These are phyloP conservation scores for Drosophila mojavensis DNA, from an alignment of 1,140 invertebrate species.

Conservation along the genomic window DNA sequence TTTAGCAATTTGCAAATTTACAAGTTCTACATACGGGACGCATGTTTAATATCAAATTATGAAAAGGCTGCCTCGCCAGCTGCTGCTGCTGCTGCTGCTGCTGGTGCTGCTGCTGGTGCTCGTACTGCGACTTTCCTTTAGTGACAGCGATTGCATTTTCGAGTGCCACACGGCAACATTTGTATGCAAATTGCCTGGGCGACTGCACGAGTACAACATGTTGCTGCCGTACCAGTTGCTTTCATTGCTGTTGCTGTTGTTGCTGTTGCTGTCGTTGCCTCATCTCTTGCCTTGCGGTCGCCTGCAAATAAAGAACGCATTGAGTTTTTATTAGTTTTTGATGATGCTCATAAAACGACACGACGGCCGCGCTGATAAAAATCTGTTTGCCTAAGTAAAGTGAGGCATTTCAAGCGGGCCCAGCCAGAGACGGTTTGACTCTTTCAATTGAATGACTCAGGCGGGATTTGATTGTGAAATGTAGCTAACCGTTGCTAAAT, in stretches of 20 bases:
- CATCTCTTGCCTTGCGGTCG: conserved; percentile 48
- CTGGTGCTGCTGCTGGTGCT: conserved; percentile 4
- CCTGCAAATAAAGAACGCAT: conserved; percentile 81
- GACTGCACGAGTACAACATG: conserved; percentile 76
- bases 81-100: conserved; percentile 21
- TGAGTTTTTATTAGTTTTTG: conserved; percentile 82
- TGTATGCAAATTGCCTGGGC: conserved; percentile 76
- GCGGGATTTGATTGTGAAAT: conserved; percentile 41
- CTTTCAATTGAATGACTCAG: conserved; percentile 53
- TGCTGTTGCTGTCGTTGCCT: conserved; percentile 3
- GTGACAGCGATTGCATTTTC: conserved; percentile 68
- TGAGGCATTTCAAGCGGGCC: conserved; percentile 62
- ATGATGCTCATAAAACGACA: conserved; percentile 80
- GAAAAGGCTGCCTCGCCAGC: conserved; percentile 63
- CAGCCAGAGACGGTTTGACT: background rate
- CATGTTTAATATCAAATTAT: conserved; percentile 81
- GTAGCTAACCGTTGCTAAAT: conserved; percentile 73
- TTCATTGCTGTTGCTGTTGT: conserved; percentile 7
- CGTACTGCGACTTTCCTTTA: background rate
- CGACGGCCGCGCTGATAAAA: conserved; percentile 78
- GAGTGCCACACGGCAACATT: conserved; percentile 80
- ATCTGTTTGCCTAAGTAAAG: conserved; percentile 81
- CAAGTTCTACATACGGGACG: conserved; percentile 68
- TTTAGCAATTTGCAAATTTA: conserved; percentile 81
- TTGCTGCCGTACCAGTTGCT: conserved; percentile 49